Conservation (phyloP, 2,888 invertebrate species). For the Ophion slaviceki region DNA sequence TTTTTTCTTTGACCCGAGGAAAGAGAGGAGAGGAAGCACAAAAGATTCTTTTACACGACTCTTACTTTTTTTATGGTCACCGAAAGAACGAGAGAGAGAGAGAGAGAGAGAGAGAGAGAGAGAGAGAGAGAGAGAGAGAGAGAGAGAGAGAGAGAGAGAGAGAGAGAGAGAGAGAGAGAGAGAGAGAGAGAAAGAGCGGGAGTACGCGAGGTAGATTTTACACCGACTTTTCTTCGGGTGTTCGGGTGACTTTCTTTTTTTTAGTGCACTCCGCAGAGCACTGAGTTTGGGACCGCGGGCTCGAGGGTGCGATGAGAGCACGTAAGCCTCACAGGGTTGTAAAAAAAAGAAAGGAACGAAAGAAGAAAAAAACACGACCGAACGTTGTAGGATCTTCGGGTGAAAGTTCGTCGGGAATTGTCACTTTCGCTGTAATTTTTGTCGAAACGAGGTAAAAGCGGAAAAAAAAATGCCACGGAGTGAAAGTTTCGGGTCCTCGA, state of each 20-base stretch:
- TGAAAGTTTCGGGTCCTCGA: slow-evolving; percentile 60
- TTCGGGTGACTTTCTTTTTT: slow-evolving; percentile 67
- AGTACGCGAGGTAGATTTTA: slow-evolving; percentile 46
- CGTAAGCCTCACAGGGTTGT: slow-evolving; percentile 60
- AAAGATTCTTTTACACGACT: slow-evolving; percentile 60
- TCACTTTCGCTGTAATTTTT: slow-evolving; percentile 57
- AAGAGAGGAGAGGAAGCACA: slow-evolving; percentile 46
- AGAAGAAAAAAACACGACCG: slow-evolving; percentile 42
- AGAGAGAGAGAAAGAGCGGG: neutral
- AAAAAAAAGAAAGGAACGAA: slow-evolving; percentile 49
- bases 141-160: neutral
- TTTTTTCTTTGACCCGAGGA: slow-evolving; percentile 36
- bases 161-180: slow-evolving; percentile 16
- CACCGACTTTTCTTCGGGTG: slow-evolving; percentile 40
- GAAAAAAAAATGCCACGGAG: slow-evolving; percentile 50
- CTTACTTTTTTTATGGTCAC: slow-evolving; percentile 67
- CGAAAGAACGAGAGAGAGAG: slow-evolving; percentile 12
- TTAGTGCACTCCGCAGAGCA: slow-evolving; percentile 56
- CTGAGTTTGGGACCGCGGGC: slow-evolving; percentile 55
- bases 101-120: neutral
- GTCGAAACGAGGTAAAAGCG: slow-evolving; percentile 32
- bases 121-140: neutral
- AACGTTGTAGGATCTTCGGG: slow-evolving; percentile 49
- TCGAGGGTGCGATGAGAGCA: slow-evolving; percentile 34
- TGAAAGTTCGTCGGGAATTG: slow-evolving; percentile 61